phyloP scores from a whole-genome alignment of 2,113 vertebrate species.

The Picathartes gymnocephalus region DNA sequence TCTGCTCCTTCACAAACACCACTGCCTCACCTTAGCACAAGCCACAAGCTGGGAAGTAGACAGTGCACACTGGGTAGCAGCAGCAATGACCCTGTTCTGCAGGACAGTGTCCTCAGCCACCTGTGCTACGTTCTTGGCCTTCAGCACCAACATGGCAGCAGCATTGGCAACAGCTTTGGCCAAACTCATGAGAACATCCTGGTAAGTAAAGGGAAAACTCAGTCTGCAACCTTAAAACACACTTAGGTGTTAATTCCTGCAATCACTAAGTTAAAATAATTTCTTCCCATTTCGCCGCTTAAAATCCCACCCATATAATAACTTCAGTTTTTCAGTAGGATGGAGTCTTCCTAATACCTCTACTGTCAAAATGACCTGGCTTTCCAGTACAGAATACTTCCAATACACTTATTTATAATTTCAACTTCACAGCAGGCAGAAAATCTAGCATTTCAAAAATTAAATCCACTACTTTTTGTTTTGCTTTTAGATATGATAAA shows the following conservation, averaged over 20 bases:
- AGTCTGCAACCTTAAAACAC: neutral
- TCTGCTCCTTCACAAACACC: fast-evolving
- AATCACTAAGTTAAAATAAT: neutral
- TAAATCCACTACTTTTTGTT: neutral
- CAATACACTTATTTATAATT: neutral
- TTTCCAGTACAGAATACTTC: neutral
- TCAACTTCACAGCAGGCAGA: neutral
- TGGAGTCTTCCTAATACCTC: neutral
- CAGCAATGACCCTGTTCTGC: conserved; percentile 96
- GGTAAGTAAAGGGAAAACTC: neutral
- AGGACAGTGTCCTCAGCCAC: conserved; percentile 90
- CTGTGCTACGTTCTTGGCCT: conserved; percentile 98
- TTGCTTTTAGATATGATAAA: neutral
- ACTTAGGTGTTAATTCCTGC: neutral
- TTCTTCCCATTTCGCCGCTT: neutral
- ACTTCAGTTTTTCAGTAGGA: neutral
- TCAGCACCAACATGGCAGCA: conserved; percentile 96
- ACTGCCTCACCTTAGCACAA: conserved; percentile 87
- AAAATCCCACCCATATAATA: neutral
- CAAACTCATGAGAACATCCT: conserved; percentile 98
- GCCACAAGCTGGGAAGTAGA: conserved; percentile 98
- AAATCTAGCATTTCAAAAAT: neutral
- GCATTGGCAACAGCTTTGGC: conserved; percentile 98
- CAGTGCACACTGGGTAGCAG: conserved; percentile 95
- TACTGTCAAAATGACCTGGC: neutral